Base-by-base conservation (phyloP, 2,797 vertebrate species). In the Pitangus sulphuratus region DNA sequence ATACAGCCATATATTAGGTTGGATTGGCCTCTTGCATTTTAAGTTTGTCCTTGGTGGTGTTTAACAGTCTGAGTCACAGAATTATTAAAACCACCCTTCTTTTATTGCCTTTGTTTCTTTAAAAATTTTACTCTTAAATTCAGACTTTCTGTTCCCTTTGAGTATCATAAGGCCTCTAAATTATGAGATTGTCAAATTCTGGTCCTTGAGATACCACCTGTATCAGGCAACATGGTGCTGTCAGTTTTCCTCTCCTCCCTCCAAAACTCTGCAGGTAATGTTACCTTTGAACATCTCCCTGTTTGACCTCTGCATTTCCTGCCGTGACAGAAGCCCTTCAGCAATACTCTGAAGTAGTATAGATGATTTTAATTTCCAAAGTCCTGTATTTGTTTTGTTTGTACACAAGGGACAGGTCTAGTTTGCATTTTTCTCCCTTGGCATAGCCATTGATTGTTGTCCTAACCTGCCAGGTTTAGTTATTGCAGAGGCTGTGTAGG, bases 31-130 rank as follows among this genome's bases (percentile, higher is more conserved):
- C 53, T 72, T 86, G 68, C 30, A 76, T 94, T 91, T 83, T 74
- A 72, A 93, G 65, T 94, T 18, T 2, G 31, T 79, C 33, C 31
- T 82, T 81, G 19, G 17, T 64, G 31, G 40, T 80, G 47, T 66
- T 95, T 75, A 89, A 66, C 37, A 91, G 44, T 56, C 45, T 93
- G 69, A 83, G 68, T 89, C 79, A 92, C 53, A 56, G 86, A 66
- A 61, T 68, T 90, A 66, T 78, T 76, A 65, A 90, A 94, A 68
- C 25, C 48, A 77, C 54, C 44, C 54, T 44, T 84, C 42, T 84
- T 62, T 70, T 39, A 47, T 48, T 91, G 80, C 28, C 47, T 81
- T 71, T 68, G 24, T 79, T 90, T 90, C 53, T 66, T 90, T 53
- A 65, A 91, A 56, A 16, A 64, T 76, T 85, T 86, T 82, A 25